Evolutionary conservation across 2,888 invertebrate genomes (phyloP), one percentile per base, ranked within the genome.

Genomic region (Trichogramma dendrolimi): DNA sequence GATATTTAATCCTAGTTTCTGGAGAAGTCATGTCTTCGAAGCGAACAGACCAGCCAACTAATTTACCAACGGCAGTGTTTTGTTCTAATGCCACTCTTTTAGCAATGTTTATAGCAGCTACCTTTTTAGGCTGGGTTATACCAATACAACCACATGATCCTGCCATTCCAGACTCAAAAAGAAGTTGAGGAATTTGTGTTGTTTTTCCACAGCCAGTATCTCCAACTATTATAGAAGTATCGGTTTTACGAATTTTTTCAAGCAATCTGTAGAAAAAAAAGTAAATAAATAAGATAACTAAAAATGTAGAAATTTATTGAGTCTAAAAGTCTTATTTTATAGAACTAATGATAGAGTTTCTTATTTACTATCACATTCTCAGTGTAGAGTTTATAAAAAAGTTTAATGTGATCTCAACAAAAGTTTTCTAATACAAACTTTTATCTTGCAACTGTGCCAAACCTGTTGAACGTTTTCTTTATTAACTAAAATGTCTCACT

Each of bases 201-300:
- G 96, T 96, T 81, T 98, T 98, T 0, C 98, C 98, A 80, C 94
- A 90, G 1, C 96, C 97, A 0, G 98, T 98, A 80, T 98, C 97
- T 27, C 96, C 96, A 74, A 97, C 89, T 39, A 98, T 82, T 67
- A 98, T 89, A 67, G 92, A 81, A 6, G 91, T 91, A 44, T 85
- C 81, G 69, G 89, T 83, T 64, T 86, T 85, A 64, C 83, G 83
- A 54, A 96, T 85, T 75, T 94, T 88, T 69, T 89, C 86, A 39
- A 94, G 74, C 39, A 94, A 77, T 71, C 87, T 87, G 56, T 0
- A 64, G 27, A 27, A 27, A 27, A 27, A 27, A 46, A 27, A 27
- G 27, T 27, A 27, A 27, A 27, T 27, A 27, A 27, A 27, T 27
- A 27, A 27, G 27, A 27, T 27, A 3, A 27, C 2, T 27, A 27